Percentiles rank a stretch among this genome's conserved stretches.
phyloP scores from a whole-genome alignment of 2,888 invertebrate genomes.

The Ellobium chinense region DNA sequence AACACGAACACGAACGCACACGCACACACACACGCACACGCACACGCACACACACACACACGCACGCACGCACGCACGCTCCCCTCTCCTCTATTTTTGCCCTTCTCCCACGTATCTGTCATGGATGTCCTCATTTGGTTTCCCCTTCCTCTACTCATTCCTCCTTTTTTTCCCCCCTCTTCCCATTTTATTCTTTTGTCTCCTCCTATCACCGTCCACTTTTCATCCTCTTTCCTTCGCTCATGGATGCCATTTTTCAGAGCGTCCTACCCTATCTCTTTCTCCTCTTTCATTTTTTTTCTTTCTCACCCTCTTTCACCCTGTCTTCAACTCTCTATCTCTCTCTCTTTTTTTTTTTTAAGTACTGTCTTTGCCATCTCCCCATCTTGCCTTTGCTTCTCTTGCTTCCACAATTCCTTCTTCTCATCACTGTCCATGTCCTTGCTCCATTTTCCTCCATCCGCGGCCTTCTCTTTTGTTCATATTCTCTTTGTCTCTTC shows the following conservation, averaged over 20 bases:
- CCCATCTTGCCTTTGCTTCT: neutral
- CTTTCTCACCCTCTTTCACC: neutral
- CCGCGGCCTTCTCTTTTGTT: conserved; percentile 7
- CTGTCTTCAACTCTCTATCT: conserved; percentile 6
- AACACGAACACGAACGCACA: too few species aligned
- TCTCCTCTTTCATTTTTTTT: neutral
- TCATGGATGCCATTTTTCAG: too few species aligned
- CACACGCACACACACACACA: conserved; percentile 24
- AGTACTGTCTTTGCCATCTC: neutral
- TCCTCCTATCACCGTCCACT: neutral
- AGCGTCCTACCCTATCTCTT: too few species aligned
- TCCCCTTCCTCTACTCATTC: conserved; percentile 24
- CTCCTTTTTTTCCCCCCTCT: conserved; percentile 10
- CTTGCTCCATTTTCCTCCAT: neutral
- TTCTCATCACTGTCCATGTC: too few species aligned
- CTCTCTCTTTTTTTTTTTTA: neutral
- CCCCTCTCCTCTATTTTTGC: neutral
- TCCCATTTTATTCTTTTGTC: neutral
- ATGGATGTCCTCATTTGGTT: conserved; percentile 9
- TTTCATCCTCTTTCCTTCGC: neutral
- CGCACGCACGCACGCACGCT: conserved; percentile 11
- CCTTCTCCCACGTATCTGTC: neutral
- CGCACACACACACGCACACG: neutral
- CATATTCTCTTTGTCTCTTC: conserved; percentile 16
- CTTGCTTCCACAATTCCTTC: neutral